Evolutionary conservation across 2,113 vertebrate genomes (phyloP).

Genomic region (Rhadina sibilatrix): DNA sequence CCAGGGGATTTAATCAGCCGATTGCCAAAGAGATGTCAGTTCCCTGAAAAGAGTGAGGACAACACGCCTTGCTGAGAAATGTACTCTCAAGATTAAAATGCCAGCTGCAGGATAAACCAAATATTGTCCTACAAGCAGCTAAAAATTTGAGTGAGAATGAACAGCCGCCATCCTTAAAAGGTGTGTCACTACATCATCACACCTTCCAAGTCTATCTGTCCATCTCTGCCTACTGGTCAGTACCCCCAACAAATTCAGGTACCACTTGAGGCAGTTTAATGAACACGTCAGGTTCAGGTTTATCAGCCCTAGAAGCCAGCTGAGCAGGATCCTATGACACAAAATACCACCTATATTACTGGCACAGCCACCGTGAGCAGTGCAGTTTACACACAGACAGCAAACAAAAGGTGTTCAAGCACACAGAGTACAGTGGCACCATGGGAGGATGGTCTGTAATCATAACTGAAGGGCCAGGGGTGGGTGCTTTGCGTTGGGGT

Average conservation of each 20-base stretch:
- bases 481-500: background rate
- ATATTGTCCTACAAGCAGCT: background rate
- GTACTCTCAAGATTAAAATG: slow-evolving; percentile 27
- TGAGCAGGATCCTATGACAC: background rate
- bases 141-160: background rate
- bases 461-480: background rate
- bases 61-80: slow-evolving; percentile 26
- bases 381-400: background rate
- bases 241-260: background rate
- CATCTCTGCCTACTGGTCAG: background rate
- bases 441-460: background rate
- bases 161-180: background rate
- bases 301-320: background rate
- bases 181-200: background rate
- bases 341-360: background rate
- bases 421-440: background rate
- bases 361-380: fast-evolving
- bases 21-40: slow-evolving; percentile 57
- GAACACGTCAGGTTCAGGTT: background rate
- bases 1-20: slow-evolving; percentile 50
- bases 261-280: background rate
- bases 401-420: background rate
- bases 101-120: slow-evolving; percentile 14
- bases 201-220: background rate
- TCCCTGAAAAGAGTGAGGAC: slow-evolving; percentile 50